Evolutionary conservation across 2,113 vertebrate species (phyloP).

Genomic region (Butorides virescens): DNA sequence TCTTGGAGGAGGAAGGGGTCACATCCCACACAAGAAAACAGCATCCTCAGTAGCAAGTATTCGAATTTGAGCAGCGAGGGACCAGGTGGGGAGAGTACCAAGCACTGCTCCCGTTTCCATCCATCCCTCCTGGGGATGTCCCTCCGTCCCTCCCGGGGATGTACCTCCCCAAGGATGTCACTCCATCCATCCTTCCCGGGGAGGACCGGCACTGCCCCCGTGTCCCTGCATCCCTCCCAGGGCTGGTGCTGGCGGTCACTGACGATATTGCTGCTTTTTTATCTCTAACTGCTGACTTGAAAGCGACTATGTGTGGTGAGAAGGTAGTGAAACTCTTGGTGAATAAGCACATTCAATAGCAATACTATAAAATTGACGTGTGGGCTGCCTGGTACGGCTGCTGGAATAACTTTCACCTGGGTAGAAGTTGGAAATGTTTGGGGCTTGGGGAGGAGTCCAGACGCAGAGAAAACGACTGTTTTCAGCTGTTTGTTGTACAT

Average conservation of each 20-base stretch:
- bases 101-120: neutral
- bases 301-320: neutral
- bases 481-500: neutral
- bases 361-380: neutral
- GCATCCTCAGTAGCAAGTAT: neutral
- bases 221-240: neutral
- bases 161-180: neutral
- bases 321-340: neutral
- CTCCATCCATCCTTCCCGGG: too few species aligned
- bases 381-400: neutral
- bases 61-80: neutral
- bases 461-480: neutral
- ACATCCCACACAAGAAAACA: neutral
- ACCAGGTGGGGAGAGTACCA: neutral
- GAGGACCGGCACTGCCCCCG: neutral
- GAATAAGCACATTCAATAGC: neutral
- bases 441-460: neutral
- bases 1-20: neutral
- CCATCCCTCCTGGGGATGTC: neutral
- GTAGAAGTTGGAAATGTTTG: neutral
- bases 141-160: neutral
- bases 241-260: rapidly evolving
- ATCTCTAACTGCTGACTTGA: neutral
- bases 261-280: neutral
- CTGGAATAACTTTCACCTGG: neutral